Percentiles rank a stretch among this genome's conserved stretches.
These are phyloP conservation scores for Electrophaes corylata DNA, from an alignment of 2,888 invertebrate species.

Conservation along the genomic window DNA sequence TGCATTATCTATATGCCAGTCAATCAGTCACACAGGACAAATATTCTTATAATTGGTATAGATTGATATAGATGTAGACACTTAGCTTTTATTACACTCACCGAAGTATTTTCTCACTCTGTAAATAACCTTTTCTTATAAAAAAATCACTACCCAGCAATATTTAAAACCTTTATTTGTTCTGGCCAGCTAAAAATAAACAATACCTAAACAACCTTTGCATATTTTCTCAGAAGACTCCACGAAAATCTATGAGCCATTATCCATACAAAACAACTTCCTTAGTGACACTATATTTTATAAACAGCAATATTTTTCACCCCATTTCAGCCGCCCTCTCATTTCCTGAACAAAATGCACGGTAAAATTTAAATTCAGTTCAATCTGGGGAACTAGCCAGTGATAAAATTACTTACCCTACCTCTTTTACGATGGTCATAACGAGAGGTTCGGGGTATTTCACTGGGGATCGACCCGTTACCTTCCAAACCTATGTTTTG, in stretches of 20 bases:
- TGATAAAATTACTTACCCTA: conserved; percentile 41
- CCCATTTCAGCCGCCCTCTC: conserved; percentile 33
- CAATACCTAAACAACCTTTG: not conserved
- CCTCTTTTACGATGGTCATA: conserved; percentile 43
- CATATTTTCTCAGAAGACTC: conserved; percentile 9
- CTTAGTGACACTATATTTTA: conserved; percentile 33
- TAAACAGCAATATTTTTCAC: conserved; percentile 33
- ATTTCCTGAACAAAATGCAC: conserved; percentile 34
- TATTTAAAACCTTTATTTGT: too few relatives aligned
- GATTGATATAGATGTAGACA: too few relatives aligned
- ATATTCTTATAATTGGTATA: too few relatives aligned
- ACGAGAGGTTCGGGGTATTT: conserved; percentile 35
- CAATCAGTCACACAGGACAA: too few relatives aligned
- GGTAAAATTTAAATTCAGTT: conserved; percentile 41
- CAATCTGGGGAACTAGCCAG: conserved; percentile 41
- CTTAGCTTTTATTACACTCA: too few relatives aligned
- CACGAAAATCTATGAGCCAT: conserved; percentile 27
- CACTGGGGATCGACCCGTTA: conserved; percentile 35
- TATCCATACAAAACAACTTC: conserved; percentile 33
- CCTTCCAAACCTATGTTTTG: conserved; percentile 37
- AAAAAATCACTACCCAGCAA: too few relatives aligned
- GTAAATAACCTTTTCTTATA: too few relatives aligned
- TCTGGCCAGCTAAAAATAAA: not conserved
- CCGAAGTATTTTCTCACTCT: too few relatives aligned
- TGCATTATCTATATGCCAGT: too few relatives aligned